These are phyloP conservation scores for Pogonus chalceus DNA, from an alignment of 1,140 invertebrate species.

Conservation along the genomic window DNA sequence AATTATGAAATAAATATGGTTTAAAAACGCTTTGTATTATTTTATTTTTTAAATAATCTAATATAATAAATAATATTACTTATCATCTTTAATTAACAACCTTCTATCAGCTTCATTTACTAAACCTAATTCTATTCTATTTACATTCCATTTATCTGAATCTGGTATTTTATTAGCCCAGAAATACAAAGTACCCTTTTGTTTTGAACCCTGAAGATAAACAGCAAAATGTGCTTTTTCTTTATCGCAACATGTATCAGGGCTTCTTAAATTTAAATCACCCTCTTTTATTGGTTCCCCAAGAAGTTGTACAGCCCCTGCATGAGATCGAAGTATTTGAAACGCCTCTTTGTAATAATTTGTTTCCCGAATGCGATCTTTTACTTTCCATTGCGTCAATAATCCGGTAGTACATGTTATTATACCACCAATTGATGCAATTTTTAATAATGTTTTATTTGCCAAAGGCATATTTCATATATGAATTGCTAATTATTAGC, in stretches of 20 bases:
- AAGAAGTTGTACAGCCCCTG: conserved; percentile 44
- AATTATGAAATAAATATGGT: no score
- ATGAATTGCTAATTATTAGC: not conserved
- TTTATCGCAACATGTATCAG: conserved; percentile 42
- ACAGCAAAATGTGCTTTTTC: conserved; percentile 46
- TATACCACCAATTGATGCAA: conserved; percentile 40
- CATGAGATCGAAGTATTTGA: conserved; percentile 40
- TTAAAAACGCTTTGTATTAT: no score
- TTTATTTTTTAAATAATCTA: no score
- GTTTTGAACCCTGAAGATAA: conserved; percentile 47
- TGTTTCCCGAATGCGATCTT: conserved; percentile 35
- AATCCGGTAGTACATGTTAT: conserved; percentile 36
- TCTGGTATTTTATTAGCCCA: conserved; percentile 36
- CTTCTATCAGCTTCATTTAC: conserved; percentile 39
- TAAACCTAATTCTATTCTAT: conserved; percentile 43
- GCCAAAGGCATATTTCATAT: conserved; percentile 19
- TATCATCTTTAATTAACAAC: conserved; percentile 32
- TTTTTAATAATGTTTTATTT: conserved; percentile 39
- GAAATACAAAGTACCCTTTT: conserved; percentile 44
- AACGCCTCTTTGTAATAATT: conserved; percentile 49
- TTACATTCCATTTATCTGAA: conserved; percentile 37
- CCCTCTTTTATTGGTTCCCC: conserved; percentile 55
- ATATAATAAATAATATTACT: not conserved
- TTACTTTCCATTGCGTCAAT: conserved; percentile 35
- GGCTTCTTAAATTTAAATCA: conserved; percentile 44